Evolutionary conservation across 2,113 vertebrate genomes (phyloP).

Genomic region (Nannospalax galili): DNA sequence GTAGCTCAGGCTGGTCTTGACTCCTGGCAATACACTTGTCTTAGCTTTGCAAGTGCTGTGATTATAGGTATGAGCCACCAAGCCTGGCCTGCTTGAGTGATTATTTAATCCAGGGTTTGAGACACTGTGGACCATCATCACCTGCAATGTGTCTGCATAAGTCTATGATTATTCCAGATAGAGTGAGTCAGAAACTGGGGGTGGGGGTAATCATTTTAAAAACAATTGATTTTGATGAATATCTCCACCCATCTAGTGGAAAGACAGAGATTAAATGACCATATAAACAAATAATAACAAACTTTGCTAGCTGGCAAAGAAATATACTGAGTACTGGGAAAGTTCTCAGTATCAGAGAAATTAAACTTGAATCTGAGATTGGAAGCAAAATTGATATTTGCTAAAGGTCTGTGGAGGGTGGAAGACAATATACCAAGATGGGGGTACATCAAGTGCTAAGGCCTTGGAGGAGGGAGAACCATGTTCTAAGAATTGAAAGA

Average conservation of each 20-base stretch:
- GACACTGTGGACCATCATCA: neutral
- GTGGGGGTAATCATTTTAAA: neutral
- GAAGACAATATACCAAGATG: neutral
- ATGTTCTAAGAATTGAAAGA: neutral
- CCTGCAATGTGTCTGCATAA: neutral
- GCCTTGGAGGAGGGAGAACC: neutral
- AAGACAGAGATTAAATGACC: conserved; percentile 19
- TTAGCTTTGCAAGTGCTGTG: neutral
- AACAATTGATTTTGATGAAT: conserved; percentile 2
- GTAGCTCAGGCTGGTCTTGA: neutral
- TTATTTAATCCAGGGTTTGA: neutral
- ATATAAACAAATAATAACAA: neutral
- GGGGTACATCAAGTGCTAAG: neutral
- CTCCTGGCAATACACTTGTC: neutral
- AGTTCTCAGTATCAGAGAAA: neutral
- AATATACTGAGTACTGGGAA: neutral
- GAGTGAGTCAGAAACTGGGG: neutral
- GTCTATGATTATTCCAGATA: neutral
- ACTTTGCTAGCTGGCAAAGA: neutral
- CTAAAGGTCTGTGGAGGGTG: neutral
- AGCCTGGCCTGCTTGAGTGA: neutral
- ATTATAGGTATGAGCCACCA: neutral
- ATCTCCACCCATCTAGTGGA: neutral
- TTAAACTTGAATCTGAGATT: neutral
- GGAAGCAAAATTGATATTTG: neutral